Base-by-base conservation (phyloP, 35 echinoderm and acorn worm genomes). In the Diadema setosum region DNA sequence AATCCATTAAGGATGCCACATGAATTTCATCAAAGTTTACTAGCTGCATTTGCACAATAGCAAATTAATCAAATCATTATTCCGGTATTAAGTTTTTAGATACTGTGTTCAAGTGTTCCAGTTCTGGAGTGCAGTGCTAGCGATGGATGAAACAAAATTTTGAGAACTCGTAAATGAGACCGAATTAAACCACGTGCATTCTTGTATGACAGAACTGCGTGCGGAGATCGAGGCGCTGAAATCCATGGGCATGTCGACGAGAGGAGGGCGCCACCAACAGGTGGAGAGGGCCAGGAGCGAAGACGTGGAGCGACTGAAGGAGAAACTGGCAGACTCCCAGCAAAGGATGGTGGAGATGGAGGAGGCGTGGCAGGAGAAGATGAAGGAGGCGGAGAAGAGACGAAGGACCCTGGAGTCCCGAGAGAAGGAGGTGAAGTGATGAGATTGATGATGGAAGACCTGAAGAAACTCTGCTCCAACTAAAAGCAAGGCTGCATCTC, bases 201-300 rank as follows among this genome's bases (percentile, higher is more conserved):
- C 35, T 12, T 30, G 2, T 25, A 70, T 83, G 24, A 29, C n/a
- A 94, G 91, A 94, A 43, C 39, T 94, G 57, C 37, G 91, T 52
- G 46, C 91, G 8, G 91, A 94, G 45, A 94, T 94, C 59, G 86
- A 88, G 30, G 83, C 80, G 33, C 67, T 94, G 20, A 86, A 70
- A 3, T 65, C 61, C 20, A 46, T 73, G 46, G 85, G 85, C 11
- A 50, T 75, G 21, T 45, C 87, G 17, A 90, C 74, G 7, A 30
- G 88, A 50, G 34, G 60, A 27, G 57, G 81, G 67, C 43, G 37
- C n/a, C 41, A 52, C 50, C 40, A 49, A 18, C 80, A 73, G 25
- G 64, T 40, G 27, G 61, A 75, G 81, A 65, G 64, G 49, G 65
- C 88, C 18, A 87, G 55, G 67, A 58, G 60, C 16, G 86, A 84